phyloP scores from a whole-genome alignment of 2,797 vertebrate species.

The Stomatorhinus walkeri region DNA sequence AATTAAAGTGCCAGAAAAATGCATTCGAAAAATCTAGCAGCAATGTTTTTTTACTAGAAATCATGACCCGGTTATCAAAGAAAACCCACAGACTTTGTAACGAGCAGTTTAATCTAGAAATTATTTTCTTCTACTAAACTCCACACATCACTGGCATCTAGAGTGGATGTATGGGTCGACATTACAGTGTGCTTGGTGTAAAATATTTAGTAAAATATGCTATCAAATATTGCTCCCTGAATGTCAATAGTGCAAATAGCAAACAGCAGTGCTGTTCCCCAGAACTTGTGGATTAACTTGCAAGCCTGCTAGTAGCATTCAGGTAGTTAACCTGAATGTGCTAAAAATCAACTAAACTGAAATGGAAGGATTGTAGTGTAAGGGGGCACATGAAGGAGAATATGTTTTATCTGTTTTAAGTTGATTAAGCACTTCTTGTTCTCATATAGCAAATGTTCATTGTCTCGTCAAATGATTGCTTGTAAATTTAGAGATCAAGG shows the following conservation, averaged over 20 bases:
- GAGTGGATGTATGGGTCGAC: neutral
- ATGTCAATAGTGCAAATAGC: neutral
- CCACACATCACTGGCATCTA: neutral
- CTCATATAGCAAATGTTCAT: no score
- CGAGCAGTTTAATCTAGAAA: neutral
- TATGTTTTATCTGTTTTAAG: neutral
- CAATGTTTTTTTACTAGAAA: neutral
- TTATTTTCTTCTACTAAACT: neutral
- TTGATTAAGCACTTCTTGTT: neutral
- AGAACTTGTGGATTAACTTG: neutral
- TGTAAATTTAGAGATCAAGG: no score
- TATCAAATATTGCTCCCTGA: neutral
- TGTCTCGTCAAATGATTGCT: no score
- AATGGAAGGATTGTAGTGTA: neutral
- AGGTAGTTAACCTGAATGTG: neutral
- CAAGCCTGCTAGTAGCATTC: neutral
- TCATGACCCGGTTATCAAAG: neutral
- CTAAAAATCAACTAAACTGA: neutral
- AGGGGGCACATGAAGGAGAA: neutral
- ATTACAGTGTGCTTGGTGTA: neutral
- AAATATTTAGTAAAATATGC: neutral
- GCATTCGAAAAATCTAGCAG: neutral
- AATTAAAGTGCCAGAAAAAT: neutral
- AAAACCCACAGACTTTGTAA: neutral
- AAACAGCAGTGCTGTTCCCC: neutral